These are phyloP conservation scores for Trinorchestia longiramus DNA, from an alignment of 1,140 invertebrate genomes.

Conservation along the genomic window DNA sequence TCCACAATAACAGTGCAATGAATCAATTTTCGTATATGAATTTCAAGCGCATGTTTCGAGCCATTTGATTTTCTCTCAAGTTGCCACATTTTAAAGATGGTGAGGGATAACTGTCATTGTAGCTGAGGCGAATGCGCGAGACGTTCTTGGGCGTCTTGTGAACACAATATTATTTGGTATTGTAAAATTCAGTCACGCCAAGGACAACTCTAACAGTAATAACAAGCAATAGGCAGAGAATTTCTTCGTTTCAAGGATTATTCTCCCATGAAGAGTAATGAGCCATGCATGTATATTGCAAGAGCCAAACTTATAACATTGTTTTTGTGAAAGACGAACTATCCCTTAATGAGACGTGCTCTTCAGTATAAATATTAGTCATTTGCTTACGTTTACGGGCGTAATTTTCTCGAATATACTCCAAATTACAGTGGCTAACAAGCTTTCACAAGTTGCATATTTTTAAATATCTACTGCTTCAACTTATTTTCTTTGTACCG, in stretches of 20 bases:
- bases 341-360: neutral
- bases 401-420: neutral
- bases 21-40: neutral
- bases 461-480: neutral
- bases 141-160: neutral
- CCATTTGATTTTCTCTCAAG: neutral
- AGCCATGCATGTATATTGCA: neutral
- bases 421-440: neutral
- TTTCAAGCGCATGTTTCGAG: neutral
- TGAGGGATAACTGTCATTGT: neutral
- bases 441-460: neutral
- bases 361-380: neutral
- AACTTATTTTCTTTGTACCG: neutral
- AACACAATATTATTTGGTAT: neutral
- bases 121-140: neutral
- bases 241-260: neutral
- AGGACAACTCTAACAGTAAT: neutral
- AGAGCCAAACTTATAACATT: neutral
- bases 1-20: neutral
- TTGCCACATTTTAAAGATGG: neutral
- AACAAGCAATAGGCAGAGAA: neutral
- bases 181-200: neutral
- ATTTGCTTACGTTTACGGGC: neutral
- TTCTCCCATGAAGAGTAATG: neutral
- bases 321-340: neutral